A percentile compares a stretch with the other conserved stretches of the same genome.
phyloP scores from a whole-genome alignment of 2,888 invertebrate species.

The Pyrrhosoma nymphula region DNA sequence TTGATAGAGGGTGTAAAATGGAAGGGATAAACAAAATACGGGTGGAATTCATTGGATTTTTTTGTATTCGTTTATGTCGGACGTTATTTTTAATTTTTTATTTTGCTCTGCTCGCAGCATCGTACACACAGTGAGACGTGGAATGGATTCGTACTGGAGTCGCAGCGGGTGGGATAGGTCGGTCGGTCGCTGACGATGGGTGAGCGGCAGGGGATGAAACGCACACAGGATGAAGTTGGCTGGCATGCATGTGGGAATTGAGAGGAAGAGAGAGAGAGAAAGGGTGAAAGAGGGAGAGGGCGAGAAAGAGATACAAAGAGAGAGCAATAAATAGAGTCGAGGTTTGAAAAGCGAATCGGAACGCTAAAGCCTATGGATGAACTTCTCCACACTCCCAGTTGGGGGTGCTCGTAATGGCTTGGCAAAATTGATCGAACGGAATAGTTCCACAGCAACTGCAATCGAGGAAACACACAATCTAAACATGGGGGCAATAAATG shows the following conservation, averaged over 20 bases:
- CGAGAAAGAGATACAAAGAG: not conserved
- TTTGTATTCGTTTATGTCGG: not conserved
- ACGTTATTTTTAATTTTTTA: too few species aligned
- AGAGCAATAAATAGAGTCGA: not conserved
- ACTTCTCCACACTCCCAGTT: not conserved
- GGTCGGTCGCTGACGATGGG: too few species aligned
- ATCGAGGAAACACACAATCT: too few species aligned
- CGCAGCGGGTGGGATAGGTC: too few species aligned
- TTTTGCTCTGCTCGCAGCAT: too few species aligned
- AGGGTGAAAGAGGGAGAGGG: not conserved
- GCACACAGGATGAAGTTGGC: not conserved
- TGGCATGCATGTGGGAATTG: not conserved
- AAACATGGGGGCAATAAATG: too few species aligned
- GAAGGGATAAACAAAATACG: not conserved
- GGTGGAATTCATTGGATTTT: not conserved
- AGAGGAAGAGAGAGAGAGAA: too few species aligned
- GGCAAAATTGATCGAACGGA: too few species aligned
- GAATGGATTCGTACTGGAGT: too few species aligned
- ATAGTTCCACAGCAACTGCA: too few species aligned
- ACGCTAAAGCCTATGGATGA: not conserved
- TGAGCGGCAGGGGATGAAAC: not conserved
- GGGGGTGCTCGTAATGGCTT: not conserved
- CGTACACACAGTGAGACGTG: too few species aligned
- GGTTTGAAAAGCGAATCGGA: conserved; percentile 44
- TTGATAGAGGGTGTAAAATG: not conserved